Conservation (phyloP, 1,140 invertebrate genomes). For the Drosophila murphyi region DNA sequence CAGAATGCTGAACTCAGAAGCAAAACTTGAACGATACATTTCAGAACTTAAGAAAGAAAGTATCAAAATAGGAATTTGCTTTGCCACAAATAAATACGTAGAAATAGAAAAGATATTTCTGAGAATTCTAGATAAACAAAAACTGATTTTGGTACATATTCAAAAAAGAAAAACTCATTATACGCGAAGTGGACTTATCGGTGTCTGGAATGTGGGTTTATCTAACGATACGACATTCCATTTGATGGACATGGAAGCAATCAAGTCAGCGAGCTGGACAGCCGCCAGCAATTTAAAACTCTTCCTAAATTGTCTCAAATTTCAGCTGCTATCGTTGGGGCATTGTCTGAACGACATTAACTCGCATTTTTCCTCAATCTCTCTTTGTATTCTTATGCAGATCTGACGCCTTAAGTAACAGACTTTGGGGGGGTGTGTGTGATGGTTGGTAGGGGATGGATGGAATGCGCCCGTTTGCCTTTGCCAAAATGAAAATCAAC, state of each 20-base stretch:
- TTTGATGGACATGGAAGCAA: conserved; percentile 41
- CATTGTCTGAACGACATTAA: conserved; percentile 43
- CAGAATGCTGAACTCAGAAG: background rate
- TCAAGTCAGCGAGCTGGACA: conserved; percentile 35
- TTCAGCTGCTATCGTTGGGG: conserved; percentile 43
- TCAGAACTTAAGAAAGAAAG: too few relatives aligned
- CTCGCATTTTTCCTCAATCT: conserved; percentile 22
- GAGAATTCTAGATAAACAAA: too few relatives aligned
- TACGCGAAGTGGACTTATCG: conserved; percentile 9
- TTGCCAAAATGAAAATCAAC: conserved; percentile 35
- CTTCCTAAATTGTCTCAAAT: conserved; percentile 54
- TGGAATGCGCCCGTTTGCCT: background rate
- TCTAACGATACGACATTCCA: conserved; percentile 39
- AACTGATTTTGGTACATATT: background rate
- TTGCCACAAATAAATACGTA: too few relatives aligned
- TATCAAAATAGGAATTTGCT: too few relatives aligned
- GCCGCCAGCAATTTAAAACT: conserved; percentile 41
- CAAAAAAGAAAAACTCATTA: conserved; percentile 38
- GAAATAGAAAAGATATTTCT: too few relatives aligned
- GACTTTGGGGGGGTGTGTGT: background rate
- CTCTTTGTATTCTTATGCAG: conserved; percentile 36
- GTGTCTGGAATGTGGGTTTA: conserved; percentile 41
- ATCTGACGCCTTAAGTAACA: conserved; percentile 36
- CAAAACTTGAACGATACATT: too few relatives aligned
- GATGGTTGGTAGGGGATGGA: too few relatives aligned